These are phyloP conservation scores for Drosophila parabipectinata DNA, from an alignment of 1,140 invertebrate species.

Conservation along the genomic window DNA sequence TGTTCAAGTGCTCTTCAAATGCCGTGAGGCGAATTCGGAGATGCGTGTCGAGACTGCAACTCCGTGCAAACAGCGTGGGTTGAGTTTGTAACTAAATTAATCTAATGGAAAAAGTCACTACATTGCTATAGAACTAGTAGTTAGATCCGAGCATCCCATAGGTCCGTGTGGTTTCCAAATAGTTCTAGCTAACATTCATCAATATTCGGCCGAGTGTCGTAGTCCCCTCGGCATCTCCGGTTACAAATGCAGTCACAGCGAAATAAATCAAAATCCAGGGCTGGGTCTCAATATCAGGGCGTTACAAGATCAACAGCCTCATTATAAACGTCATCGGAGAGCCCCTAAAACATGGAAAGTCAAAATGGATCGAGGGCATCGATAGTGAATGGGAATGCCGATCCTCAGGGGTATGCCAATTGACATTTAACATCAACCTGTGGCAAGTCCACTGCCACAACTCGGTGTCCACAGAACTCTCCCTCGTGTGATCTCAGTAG, in stretches of 20 bases:
- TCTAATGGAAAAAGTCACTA: background rate
- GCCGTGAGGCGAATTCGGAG: slow-evolving; percentile 54
- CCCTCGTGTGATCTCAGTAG: slow-evolving; percentile 42
- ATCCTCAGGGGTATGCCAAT: slow-evolving; percentile 77
- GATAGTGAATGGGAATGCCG: slow-evolving; percentile 36
- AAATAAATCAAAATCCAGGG: slow-evolving; percentile 72
- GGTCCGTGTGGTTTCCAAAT: background rate
- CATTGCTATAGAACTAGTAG: no score
- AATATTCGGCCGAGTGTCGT: slow-evolving; percentile 33
- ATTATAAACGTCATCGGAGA: slow-evolving; percentile 65
- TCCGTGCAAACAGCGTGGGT: slow-evolving; percentile 37
- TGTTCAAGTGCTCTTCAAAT: slow-evolving; percentile 57
- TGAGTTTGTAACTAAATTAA: background rate
- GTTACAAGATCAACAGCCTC: slow-evolving; percentile 74
- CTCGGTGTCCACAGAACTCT: background rate
- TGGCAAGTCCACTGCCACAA: slow-evolving; percentile 44
- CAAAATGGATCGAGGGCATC: background rate
- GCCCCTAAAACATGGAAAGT: slow-evolving; percentile 4
- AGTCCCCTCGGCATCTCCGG: slow-evolving; percentile 34
- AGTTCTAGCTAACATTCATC: background rate
- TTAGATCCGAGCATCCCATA: background rate
- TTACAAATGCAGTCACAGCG: slow-evolving; percentile 73
- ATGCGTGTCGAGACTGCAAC: slow-evolving; percentile 41
- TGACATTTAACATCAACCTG: slow-evolving; percentile 83
- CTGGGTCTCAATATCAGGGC: slow-evolving; percentile 42